A percentile compares a stretch with the other conserved stretches of the same genome.
These are phyloP conservation scores for Drosophila antonietae DNA, from an alignment of 2,888 invertebrate species.

Conservation along the genomic window DNA sequence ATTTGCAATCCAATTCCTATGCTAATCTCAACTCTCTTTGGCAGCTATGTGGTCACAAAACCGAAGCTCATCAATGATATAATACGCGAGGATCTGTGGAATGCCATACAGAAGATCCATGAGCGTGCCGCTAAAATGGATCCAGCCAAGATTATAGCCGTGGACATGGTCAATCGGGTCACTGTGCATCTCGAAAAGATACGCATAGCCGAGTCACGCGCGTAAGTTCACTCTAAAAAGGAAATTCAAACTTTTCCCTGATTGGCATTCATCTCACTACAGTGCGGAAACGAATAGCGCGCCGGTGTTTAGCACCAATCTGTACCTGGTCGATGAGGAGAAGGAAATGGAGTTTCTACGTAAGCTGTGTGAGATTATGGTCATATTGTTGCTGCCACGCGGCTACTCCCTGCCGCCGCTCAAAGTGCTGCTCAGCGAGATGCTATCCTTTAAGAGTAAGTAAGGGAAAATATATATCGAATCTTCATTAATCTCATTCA, in stretches of 20 bases:
- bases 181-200: constrained; percentile 94
- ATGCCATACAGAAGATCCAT: constrained; percentile 90
- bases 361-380: constrained; percentile 92
- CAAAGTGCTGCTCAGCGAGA: constrained; percentile 92
- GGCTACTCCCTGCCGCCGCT: constrained; percentile 92
- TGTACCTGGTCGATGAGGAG: constrained; percentile 90
- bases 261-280: constrained; percentile 43
- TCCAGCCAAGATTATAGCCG: constrained; percentile 92
- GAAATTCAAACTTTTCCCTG: rapidly evolving
- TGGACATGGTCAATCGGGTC: constrained; percentile 92
- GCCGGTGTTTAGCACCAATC: constrained; percentile 90
- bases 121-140: constrained; percentile 91
- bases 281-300: constrained; percentile 88
- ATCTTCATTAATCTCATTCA: not conserved
- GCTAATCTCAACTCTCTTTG: constrained; percentile 19
- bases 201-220: constrained; percentile 90
- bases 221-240: constrained; percentile 86
- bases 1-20: not conserved
- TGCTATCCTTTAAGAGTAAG: constrained; percentile 93
- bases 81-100: constrained; percentile 93
- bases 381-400: constrained; percentile 92
- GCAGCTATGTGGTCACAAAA: constrained; percentile 87
- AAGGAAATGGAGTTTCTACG: constrained; percentile 92
- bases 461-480: not conserved
- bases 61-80: constrained; percentile 88